A percentile compares a stretch with the other conserved stretches of the same genome.
phyloP scores from a whole-genome alignment of 2,113 vertebrate species.

The Pantherophis guttatus region DNA sequence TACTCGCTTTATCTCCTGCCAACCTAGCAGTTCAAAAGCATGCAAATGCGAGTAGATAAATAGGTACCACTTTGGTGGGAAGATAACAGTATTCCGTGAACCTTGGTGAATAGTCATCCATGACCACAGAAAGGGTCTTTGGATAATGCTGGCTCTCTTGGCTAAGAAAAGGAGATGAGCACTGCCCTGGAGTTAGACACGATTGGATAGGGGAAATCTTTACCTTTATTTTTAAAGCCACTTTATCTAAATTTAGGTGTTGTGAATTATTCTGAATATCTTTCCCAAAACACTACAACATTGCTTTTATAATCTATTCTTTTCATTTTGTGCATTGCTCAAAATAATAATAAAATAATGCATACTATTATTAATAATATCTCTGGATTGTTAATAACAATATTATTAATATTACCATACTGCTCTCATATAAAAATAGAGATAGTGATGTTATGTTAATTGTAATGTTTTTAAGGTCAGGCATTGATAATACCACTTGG shows the following conservation, averaged over 20 bases:
- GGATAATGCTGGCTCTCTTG: not conserved
- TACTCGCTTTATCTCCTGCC: not conserved
- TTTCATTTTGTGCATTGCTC: not conserved
- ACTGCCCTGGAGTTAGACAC: not conserved
- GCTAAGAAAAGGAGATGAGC: not conserved
- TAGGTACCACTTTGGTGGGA: not conserved
- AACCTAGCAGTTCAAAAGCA: not conserved
- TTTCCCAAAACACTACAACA: not conserved
- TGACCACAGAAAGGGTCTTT: not conserved
- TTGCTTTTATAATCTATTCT: not conserved
- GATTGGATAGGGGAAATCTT: not conserved
- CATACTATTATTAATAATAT: not conserved
- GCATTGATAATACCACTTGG: conserved; percentile 75
- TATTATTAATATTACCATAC: not conserved
- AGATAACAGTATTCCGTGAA: not conserved
- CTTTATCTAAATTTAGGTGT: not conserved
- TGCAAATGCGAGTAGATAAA: not conserved
- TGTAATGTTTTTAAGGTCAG: conserved; percentile 75
- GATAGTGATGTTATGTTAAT: not conserved
- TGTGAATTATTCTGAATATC: not conserved
- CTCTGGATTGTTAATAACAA: not conserved
- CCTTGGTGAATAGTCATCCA: not conserved
- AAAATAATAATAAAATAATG: not conserved
- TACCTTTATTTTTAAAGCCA: not conserved
- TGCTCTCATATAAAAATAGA: not conserved